Evolutionary conservation across 2,797 vertebrate species (phyloP).

Genomic region (Setipinna tenuifilis): DNA sequence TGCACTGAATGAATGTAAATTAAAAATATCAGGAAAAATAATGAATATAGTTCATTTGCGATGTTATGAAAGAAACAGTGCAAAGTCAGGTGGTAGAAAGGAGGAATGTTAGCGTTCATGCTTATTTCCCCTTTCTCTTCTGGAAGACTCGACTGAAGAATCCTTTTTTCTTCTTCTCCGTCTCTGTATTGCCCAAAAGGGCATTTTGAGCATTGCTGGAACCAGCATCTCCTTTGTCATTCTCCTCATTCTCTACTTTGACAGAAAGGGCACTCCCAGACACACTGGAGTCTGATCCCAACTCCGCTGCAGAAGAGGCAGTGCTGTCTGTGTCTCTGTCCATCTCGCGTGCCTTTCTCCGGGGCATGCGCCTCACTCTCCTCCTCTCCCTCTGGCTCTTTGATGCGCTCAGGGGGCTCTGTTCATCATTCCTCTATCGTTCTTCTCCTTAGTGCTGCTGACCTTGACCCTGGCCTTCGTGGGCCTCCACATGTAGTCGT

Average conservation of each 20-base stretch:
- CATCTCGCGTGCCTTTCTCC: background rate
- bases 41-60: no score
- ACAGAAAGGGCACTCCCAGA: background rate
- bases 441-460: background rate
- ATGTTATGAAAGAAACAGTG: no score
- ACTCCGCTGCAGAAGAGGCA: background rate
- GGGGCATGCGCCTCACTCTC: background rate
- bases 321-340: background rate
- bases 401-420: background rate
- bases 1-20: no score
- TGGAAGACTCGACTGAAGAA: background rate
- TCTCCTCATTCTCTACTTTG: background rate
- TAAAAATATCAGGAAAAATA: no score
- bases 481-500: background rate
- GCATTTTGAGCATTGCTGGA: no score
- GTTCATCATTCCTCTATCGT: background rate
- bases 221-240: background rate
- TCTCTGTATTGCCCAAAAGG: no score
- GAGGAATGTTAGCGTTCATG: no score
- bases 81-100: no score
- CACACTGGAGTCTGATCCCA: background rate
- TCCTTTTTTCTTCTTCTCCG: background rate
- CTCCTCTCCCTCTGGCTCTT: background rate
- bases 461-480: background rate
- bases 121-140: background rate